A percentile compares a stretch with the other conserved stretches of the same genome.
Evolutionary conservation across 1,140 invertebrate species (phyloP).

Genomic region (Pseudomyrmex cubaensis): DNA sequence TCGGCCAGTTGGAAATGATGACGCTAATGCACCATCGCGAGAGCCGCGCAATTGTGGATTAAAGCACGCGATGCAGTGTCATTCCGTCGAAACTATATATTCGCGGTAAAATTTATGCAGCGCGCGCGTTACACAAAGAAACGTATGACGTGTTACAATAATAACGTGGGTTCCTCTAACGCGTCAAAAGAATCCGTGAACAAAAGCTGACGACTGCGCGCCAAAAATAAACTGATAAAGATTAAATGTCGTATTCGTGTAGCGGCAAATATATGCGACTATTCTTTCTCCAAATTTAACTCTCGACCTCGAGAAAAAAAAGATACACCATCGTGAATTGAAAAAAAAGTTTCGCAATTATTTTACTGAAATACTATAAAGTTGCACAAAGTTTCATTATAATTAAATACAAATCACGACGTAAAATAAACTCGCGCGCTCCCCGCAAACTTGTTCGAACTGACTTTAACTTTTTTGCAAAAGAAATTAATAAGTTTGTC

Average conservation of each 20-base stretch:
- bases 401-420: too few relatives aligned
- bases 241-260: conserved; percentile 13
- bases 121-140: background rate
- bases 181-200: conserved; percentile 5
- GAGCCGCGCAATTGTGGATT: background rate
- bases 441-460: too few relatives aligned
- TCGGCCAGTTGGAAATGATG: conserved; percentile 42
- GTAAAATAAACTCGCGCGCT: too few relatives aligned
- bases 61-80: conserved; percentile 11
- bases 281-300: background rate
- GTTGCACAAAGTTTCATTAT: too few relatives aligned
- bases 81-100: background rate
- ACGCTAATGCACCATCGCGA: conserved; percentile 25
- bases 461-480: too few relatives aligned
- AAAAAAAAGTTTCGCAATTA: background rate
- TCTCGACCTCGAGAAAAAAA: background rate
- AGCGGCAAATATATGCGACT: background rate
- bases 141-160: background rate
- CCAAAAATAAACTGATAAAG: background rate
- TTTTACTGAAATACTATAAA: too few relatives aligned
- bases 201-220: background rate
- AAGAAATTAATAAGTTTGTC: too few relatives aligned
- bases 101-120: conserved; percentile 9
- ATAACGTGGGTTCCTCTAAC: background rate
- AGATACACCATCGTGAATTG: background rate